Evolutionary conservation across 2,797 vertebrate genomes (phyloP), one percentile per base, ranked within the genome.

Genomic region (Acestrorhynchus altus): DNA sequence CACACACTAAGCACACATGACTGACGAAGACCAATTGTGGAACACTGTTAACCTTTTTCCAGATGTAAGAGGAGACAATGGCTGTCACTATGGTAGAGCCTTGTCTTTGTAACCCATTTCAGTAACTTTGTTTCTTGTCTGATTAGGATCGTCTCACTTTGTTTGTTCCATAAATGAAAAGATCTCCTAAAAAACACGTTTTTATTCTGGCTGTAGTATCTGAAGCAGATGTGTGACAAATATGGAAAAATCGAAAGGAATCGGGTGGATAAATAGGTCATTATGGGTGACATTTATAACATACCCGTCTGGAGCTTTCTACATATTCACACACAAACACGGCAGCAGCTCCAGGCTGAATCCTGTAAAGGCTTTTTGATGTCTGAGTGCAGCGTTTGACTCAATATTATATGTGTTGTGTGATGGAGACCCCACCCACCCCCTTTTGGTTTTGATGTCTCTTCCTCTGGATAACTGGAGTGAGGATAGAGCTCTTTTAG

Each of bases 321-420:
- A 11, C 20, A 2, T 24, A 16, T 44, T 65, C 63, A 49, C 59
- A 8, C 63, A 49, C 24, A 68, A 31, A 31, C 15, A 24, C 26
- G 28, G 11, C 31, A 15, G 26, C 26, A 51, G 52, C 52, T 60
- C n/a, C 57, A 35, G 28, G 57, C 16, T 60, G 57, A 60, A 60
- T 60, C 57, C 18, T 60, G 28, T 1, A n/a, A 28, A 28, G 16
- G 57, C 31, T 24, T 47, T 22, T 66, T 46, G 26, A 68, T 28
- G 49, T 70, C 49, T 64, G 68, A 78, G 52, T 44, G 57, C 61
- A 51, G 5, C 2, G 11, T 61, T 67, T 61, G 74, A 67, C 56
- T 49, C 22, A 63, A 35, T 35, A n/a, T 35, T 35, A 8, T 64
- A 44, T 16, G 42, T 44, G 44, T 24, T 57, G n/a, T 59, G 46